A percentile compares a stretch with the other conserved stretches of the same genome.
phyloP scores from a whole-genome alignment of 2,113 vertebrate genomes.

The Tor tambroides region DNA sequence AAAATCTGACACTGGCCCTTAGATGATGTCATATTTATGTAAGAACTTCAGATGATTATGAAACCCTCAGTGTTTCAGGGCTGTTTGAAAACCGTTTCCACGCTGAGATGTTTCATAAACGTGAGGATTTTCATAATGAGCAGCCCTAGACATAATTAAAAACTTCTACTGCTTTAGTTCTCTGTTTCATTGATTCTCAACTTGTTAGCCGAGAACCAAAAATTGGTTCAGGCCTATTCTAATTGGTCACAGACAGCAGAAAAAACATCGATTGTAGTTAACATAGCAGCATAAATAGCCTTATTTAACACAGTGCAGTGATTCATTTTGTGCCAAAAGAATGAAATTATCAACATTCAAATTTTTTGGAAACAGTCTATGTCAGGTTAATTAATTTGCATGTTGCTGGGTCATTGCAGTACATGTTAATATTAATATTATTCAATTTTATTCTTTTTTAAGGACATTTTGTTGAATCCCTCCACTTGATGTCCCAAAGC shows the following conservation, averaged over 20 bases:
- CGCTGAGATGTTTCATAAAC: neutral
- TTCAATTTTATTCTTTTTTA: neutral
- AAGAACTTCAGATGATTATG: constrained; percentile 14
- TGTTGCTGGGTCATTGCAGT: neutral
- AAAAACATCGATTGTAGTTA: too few species aligned
- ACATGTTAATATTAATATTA: neutral
- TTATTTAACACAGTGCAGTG: neutral
- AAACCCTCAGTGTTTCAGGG: constrained; percentile 40
- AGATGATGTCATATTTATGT: constrained; percentile 17
- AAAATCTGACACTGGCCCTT: neutral
- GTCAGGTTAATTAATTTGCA: neutral
- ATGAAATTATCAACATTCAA: neutral
- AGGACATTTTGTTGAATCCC: neutral
- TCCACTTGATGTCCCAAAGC: neutral
- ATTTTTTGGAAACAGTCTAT: neutral
- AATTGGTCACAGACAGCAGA: neutral
- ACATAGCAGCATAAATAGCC: too few species aligned
- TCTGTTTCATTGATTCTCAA: neutral
- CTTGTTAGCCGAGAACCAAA: neutral
- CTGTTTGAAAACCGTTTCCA: constrained; percentile 4
- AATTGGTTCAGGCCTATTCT: neutral
- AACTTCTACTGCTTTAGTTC: neutral
- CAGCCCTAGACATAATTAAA: neutral
- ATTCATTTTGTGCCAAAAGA: neutral
- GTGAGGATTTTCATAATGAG: neutral